These are phyloP conservation scores for Picathartes gymnocephalus DNA, from an alignment of 2,113 vertebrate genomes.

Conservation along the genomic window DNA sequence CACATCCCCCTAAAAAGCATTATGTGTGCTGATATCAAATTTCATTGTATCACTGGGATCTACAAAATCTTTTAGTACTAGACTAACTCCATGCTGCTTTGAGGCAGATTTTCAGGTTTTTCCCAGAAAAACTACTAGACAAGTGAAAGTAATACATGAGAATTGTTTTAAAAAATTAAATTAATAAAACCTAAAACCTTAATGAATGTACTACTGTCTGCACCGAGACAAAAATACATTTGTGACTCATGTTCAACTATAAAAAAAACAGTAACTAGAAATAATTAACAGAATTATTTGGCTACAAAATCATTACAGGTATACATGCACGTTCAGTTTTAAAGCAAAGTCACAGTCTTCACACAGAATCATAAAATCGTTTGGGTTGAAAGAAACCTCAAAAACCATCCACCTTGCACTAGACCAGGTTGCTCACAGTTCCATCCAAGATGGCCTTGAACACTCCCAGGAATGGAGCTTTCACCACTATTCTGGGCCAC, in stretches of 20 bases:
- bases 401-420: background rate
- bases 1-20: background rate
- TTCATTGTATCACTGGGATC: background rate
- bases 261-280: background rate
- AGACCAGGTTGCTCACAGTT: background rate
- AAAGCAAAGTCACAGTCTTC: background rate
- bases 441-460: background rate
- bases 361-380: background rate
- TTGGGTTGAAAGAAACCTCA: background rate
- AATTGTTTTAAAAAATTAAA: background rate
- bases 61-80: background rate
- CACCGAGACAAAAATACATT: background rate
- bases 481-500: background rate
- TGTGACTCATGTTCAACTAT: background rate
- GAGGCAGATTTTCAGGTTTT: background rate
- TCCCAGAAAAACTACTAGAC: background rate
- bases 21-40: background rate
- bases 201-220: background rate
- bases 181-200: background rate
- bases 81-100: background rate
- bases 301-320: background rate
- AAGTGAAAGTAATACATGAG: background rate
- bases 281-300: background rate
- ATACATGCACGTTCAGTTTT: background rate
- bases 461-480: background rate